Percentiles rank a stretch among this genome's conserved stretches.
Evolutionary conservation across 2,113 vertebrate species (phyloP).

Genomic region (Sialia sialis): DNA sequence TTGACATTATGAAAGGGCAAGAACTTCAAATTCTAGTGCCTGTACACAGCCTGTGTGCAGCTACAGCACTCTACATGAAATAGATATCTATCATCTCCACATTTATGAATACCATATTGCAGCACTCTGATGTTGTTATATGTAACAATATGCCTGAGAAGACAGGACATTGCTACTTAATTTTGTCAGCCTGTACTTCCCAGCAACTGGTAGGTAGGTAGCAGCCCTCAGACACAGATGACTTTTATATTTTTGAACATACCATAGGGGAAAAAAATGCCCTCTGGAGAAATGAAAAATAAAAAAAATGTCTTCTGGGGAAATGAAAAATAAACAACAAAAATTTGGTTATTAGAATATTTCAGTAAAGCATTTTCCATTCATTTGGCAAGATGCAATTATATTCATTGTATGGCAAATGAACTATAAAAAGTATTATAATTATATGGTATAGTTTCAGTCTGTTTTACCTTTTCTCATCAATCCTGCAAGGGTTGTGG

Average conservation of each 20-base stretch:
- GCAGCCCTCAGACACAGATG: background rate
- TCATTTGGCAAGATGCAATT: background rate
- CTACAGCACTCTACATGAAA: background rate
- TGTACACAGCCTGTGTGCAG: background rate
- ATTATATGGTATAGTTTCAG: background rate
- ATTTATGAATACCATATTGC: background rate
- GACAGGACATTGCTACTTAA: background rate
- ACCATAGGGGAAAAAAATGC: background rate
- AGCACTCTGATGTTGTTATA: background rate
- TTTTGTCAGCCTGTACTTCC: background rate
- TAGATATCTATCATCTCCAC: background rate
- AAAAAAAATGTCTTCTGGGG: background rate
- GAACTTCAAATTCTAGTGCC: background rate
- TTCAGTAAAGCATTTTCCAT: background rate
- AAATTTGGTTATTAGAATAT: background rate
- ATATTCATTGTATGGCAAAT: background rate
- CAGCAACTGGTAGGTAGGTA: background rate
- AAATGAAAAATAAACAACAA: background rate
- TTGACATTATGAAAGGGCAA: background rate
- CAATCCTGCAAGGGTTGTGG: background rate
- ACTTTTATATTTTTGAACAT: background rate
- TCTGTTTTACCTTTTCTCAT: background rate
- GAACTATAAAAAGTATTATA: background rate
- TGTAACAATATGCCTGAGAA: background rate
- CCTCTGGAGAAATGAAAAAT: background rate